Evolutionary conservation across 2,888 invertebrate species (phyloP).

Genomic region (Meliscaeva auricollis): DNA sequence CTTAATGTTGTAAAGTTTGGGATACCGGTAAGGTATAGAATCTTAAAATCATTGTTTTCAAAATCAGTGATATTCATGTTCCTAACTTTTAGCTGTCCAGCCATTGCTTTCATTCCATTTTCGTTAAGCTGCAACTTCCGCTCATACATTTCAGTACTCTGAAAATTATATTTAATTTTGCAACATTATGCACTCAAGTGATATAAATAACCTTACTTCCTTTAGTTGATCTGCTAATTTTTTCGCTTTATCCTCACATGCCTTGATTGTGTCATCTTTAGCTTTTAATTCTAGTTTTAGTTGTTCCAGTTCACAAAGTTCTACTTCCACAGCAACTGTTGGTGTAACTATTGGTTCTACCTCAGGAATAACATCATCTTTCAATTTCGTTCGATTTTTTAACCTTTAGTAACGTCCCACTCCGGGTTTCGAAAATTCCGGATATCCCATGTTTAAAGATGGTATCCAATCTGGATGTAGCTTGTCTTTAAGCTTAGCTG

Average conservation of each 20-base stretch:
- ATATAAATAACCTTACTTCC: conserved; percentile 17
- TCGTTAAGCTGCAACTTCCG: conserved; percentile 1
- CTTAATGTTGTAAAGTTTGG: conserved; percentile 5
- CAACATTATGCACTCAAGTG: conserved; percentile 5
- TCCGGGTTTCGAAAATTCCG: background rate
- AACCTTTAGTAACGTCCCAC: background rate
- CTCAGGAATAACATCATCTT: conserved; percentile 6
- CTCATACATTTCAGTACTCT: conserved; percentile 18
- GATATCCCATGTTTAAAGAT: conserved; percentile 17
- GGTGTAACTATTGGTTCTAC: conserved; percentile 11
- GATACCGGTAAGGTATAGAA: conserved; percentile 31
- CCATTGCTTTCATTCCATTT: conserved; percentile 11
- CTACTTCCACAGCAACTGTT: conserved; percentile 1
- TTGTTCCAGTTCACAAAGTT: conserved; percentile 14
- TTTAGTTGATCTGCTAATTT: background rate
- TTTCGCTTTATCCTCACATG: conserved; percentile 10
- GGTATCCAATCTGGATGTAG: conserved; percentile 29
- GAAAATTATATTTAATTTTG: conserved; percentile 17
- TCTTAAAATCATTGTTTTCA: conserved; percentile 9
- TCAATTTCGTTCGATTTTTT: conserved; percentile 15
- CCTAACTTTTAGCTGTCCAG: conserved; percentile 8
- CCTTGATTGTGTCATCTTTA: conserved; percentile 4
- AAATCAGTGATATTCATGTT: conserved; percentile 9
- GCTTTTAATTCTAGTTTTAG: conserved; percentile 8
- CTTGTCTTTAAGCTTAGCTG: conserved; percentile 9